Evolutionary conservation across 2,113 vertebrate species (phyloP).

Genomic region (Thalassoma bifasciatum): DNA sequence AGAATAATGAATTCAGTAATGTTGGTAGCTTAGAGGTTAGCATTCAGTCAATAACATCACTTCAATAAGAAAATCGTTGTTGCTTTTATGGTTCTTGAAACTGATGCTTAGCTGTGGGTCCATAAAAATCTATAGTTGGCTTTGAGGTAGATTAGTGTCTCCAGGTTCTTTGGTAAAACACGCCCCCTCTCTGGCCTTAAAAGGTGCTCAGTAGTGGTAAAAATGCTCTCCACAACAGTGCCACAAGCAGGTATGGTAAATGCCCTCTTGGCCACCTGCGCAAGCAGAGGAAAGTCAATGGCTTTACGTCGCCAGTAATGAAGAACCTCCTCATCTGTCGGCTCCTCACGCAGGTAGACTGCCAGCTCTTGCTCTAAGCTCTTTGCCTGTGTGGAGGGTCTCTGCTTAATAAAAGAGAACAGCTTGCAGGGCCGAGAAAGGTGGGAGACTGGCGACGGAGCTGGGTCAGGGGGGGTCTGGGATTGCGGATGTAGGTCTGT

Average conservation of each 20-base stretch:
- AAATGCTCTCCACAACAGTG: constrained; percentile 81
- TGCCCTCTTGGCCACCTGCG: constrained; percentile 83
- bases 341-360: constrained; percentile 83
- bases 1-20: constrained; percentile 16
- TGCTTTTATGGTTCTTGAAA: constrained; percentile 22
- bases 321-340: constrained; percentile 84
- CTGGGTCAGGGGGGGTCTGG: constrained; percentile 63
- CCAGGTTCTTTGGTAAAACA: constrained; percentile 82
- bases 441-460: constrained; percentile 71
- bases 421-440: constrained; percentile 83
- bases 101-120: constrained; percentile 64
- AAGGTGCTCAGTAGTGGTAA: constrained; percentile 68
- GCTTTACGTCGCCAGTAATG: constrained; percentile 86
- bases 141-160: constrained; percentile 85
- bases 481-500: constrained; percentile 72
- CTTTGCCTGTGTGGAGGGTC: constrained; percentile 82
- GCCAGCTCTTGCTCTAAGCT: constrained; percentile 85
- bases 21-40: constrained; percentile 11
- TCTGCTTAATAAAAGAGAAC: constrained; percentile 87
- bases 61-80: constrained; percentile 30
- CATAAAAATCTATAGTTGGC: constrained; percentile 83
- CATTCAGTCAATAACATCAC: constrained; percentile 27
- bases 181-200: constrained; percentile 70
- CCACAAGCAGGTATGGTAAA: constrained; percentile 83
- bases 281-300: constrained; percentile 84